Evolutionary conservation across 1,140 invertebrate genomes (phyloP).

Genomic region (Phenacoccus solenopsis): DNA sequence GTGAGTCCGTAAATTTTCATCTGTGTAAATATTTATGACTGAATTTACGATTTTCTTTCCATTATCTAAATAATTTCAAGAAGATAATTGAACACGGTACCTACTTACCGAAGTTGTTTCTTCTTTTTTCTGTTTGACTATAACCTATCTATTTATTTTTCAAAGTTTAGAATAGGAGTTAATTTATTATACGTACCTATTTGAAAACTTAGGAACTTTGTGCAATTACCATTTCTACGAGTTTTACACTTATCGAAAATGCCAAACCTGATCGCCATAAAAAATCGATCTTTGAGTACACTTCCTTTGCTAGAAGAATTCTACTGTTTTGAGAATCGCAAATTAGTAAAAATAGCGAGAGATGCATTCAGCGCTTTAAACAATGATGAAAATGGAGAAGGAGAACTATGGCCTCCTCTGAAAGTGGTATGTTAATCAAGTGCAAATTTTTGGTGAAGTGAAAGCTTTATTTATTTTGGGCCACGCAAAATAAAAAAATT

Average conservation of each 20-base stretch:
- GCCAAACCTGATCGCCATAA: conserved; percentile 41
- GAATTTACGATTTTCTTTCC: neutral
- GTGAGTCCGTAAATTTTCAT: conserved; percentile 19
- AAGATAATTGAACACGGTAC: neutral
- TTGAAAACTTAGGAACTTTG: conserved; percentile 39
- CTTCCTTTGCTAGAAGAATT: conserved; percentile 40
- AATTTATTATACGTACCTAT: neutral
- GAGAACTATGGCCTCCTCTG: conserved; percentile 41
- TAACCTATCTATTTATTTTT: too few species aligned
- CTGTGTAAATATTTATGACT: neutral
- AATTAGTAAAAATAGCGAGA: conserved; percentile 41
- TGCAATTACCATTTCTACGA: conserved; percentile 41
- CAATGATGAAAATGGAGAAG: conserved; percentile 33
- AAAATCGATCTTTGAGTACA: conserved; percentile 37
- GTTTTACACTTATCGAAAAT: conserved; percentile 51
- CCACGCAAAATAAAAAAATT: too few species aligned
- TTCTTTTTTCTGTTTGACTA: neutral
- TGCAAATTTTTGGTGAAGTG: neutral
- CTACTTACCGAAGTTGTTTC: neutral
- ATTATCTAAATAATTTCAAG: neutral
- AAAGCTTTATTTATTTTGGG: too few species aligned
- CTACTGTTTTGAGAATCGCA: conserved; percentile 42
- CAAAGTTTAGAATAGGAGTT: neutral
- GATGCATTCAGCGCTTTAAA: conserved; percentile 37
- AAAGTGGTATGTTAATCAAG: conserved; percentile 42